Evolutionary conservation across 2,888 invertebrate genomes (phyloP).

Genomic region (Netelia virgata): DNA sequence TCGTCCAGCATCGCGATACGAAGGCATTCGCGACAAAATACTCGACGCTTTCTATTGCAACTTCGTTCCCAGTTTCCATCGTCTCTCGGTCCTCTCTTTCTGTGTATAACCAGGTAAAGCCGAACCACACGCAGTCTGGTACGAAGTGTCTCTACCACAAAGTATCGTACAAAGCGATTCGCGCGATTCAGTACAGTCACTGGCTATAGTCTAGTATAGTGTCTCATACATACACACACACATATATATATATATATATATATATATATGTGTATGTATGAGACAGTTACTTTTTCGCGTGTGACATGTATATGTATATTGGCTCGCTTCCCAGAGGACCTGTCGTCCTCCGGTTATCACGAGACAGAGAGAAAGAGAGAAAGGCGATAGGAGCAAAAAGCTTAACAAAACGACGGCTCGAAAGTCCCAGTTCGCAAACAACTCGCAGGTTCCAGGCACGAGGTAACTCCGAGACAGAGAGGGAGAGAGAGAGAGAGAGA

Average conservation of each 20-base stretch:
- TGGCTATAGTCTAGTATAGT: too few species aligned
- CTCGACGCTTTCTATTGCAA: conserved; percentile 28
- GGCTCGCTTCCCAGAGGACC: conserved; percentile 49
- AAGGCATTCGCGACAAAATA: neutral
- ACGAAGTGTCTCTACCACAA: conserved; percentile 32
- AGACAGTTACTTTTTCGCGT: conserved; percentile 53
- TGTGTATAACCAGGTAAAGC: conserved; percentile 27
- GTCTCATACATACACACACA: too few species aligned
- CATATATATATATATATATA: neutral
- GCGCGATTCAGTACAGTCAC: conserved; percentile 22
- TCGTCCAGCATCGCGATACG: conserved; percentile 6
- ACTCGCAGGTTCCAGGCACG: conserved; percentile 37
- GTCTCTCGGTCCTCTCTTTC: conserved; percentile 6
- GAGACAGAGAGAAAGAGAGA: conserved; percentile 1
- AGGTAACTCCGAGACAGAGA: conserved; percentile 6
- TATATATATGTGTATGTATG: neutral
- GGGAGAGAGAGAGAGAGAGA: too few species aligned
- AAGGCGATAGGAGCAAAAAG: conserved; percentile 3
- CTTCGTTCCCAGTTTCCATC: conserved; percentile 36
- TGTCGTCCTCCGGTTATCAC: conserved; percentile 37
- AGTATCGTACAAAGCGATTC: conserved; percentile 32
- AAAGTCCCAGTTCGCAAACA: conserved; percentile 58
- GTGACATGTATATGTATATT: conserved; percentile 43
- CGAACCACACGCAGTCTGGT: conserved; percentile 11
- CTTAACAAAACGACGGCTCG: conserved; percentile 52